These are phyloP conservation scores for Cheilosia variabilis DNA, from an alignment of 2,888 invertebrate species.

Conservation along the genomic window DNA sequence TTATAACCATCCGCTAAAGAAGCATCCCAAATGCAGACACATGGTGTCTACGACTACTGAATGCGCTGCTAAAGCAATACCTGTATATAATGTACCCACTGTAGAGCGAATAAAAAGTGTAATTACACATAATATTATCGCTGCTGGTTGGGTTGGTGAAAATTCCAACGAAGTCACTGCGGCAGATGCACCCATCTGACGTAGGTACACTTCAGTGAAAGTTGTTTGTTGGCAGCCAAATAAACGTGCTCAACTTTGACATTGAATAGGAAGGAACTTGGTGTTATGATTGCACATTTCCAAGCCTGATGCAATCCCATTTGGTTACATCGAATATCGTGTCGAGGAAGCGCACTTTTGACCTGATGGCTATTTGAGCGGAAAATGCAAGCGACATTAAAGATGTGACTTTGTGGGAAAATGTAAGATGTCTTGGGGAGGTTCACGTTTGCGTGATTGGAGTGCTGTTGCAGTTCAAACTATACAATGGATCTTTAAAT, in stretches of 20 bases:
- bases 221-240: slow-evolving; percentile 17
- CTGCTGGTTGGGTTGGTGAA: slow-evolving; percentile 19
- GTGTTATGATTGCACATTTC: slow-evolving; percentile 1
- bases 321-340: slow-evolving; percentile 2
- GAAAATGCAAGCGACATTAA: too few species aligned
- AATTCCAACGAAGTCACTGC: slow-evolving; percentile 48
- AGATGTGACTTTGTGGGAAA: too few species aligned
- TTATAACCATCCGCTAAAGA: slow-evolving; percentile 17
- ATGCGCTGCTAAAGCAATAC: neutral
- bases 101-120: slow-evolving; percentile 12
- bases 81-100: neutral
- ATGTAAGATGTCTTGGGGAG: too few species aligned
- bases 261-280: slow-evolving; percentile 45
- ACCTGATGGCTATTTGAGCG: neutral
- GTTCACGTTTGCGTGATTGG: too few species aligned
- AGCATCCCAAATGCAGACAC: slow-evolving; percentile 19
- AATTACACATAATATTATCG: slow-evolving; percentile 12
- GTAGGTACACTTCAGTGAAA: slow-evolving; percentile 49
- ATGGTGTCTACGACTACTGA: slow-evolving; percentile 18
- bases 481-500: too few species aligned
- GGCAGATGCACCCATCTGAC: slow-evolving; percentile 52
- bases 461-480: too few species aligned
- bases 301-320: slow-evolving; percentile 25
- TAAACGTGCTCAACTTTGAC: slow-evolving; percentile 69
- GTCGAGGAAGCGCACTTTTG: slow-evolving; percentile 5